These are phyloP conservation scores for Coracias cyanogaster DNA, from an alignment of 2,797 vertebrate species.

Conservation along the genomic window DNA sequence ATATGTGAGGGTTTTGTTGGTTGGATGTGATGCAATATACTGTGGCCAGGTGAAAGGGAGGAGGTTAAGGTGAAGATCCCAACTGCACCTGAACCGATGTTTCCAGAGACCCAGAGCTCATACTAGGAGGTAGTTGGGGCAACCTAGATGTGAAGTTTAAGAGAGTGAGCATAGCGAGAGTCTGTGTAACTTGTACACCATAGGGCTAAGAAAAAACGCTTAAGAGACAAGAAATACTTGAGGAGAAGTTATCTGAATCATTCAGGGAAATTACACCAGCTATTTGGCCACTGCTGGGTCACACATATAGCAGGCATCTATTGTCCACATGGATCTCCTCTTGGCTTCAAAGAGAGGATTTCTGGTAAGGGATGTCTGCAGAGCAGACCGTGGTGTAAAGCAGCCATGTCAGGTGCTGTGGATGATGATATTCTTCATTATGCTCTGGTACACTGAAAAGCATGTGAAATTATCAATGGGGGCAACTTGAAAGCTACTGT, in stretches of 20 bases:
- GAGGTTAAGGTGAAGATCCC: neutral
- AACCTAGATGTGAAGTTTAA: neutral
- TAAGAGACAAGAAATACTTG: neutral
- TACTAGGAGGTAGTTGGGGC: neutral
- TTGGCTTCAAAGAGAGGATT: neutral
- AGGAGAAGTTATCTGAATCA: neutral
- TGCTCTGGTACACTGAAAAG: neutral
- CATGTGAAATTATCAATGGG: rapidly evolving
- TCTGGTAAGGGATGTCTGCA: neutral
- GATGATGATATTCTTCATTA: neutral
- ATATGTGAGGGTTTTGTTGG: rapidly evolving
- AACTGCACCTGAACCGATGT: rapidly evolving
- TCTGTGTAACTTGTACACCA: neutral
- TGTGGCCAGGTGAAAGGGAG: neutral
- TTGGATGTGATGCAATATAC: neutral
- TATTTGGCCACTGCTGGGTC: neutral
- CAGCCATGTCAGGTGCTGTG: neutral
- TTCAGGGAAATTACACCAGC: neutral
- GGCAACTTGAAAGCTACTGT: rapidly evolving
- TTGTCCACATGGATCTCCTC: neutral
- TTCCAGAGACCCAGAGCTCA: neutral
- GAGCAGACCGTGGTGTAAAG: neutral
- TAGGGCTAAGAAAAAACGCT: neutral
- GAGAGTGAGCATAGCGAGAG: rapidly evolving
- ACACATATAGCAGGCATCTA: rapidly evolving